These are phyloP conservation scores for Cassiopea andromeda DNA, from an alignment of 30 jellyfish, hydroid and myxozoan species.

Conservation along the genomic window DNA sequence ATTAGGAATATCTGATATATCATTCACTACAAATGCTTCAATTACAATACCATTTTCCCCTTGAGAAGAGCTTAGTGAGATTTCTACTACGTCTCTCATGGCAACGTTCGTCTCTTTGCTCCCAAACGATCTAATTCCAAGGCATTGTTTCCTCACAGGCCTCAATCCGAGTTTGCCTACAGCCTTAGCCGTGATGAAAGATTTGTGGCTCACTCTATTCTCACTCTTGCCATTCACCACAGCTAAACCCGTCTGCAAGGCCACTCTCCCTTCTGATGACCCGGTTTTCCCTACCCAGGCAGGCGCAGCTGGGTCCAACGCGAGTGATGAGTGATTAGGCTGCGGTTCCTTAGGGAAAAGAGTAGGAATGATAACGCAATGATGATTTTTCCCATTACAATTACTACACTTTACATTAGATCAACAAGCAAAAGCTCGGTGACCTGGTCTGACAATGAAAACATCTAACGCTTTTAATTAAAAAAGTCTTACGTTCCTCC, in stretches of 20 bases:
- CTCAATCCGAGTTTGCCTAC: slow-evolving; percentile 49
- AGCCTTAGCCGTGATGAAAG: slow-evolving; percentile 70
- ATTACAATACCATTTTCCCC: background rate
- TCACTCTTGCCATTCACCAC: slow-evolving; percentile 60
- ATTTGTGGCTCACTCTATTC: slow-evolving; percentile 53
- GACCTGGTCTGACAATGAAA: slow-evolving; percentile 23
- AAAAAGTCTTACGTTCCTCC: slow-evolving; percentile 13
- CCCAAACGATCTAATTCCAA: slow-evolving; percentile 64
- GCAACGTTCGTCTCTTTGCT: slow-evolving; percentile 56
- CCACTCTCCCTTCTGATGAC: slow-evolving; percentile 60
- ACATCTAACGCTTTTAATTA: slow-evolving; percentile 28
- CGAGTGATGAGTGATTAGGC: slow-evolving; percentile 2
- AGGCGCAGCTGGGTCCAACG: slow-evolving; percentile 42
- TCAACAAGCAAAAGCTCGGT: background rate
- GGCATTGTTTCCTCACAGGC: slow-evolving; percentile 64
- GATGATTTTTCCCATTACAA: slow-evolving; percentile 21
- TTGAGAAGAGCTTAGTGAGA: slow-evolving; percentile 9
- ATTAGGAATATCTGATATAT: slow-evolving; percentile 8
- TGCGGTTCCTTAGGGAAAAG: background rate
- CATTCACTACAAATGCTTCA: slow-evolving; percentile 31
- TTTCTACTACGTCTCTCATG: slow-evolving; percentile 54
- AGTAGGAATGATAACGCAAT: background rate
- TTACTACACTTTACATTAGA: background rate
- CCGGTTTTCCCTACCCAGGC: slow-evolving; percentile 57
- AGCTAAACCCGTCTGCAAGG: slow-evolving; percentile 73